These are phyloP conservation scores for Drosophila baimaii DNA, from an alignment of 1,140 invertebrate genomes.

Conservation along the genomic window DNA sequence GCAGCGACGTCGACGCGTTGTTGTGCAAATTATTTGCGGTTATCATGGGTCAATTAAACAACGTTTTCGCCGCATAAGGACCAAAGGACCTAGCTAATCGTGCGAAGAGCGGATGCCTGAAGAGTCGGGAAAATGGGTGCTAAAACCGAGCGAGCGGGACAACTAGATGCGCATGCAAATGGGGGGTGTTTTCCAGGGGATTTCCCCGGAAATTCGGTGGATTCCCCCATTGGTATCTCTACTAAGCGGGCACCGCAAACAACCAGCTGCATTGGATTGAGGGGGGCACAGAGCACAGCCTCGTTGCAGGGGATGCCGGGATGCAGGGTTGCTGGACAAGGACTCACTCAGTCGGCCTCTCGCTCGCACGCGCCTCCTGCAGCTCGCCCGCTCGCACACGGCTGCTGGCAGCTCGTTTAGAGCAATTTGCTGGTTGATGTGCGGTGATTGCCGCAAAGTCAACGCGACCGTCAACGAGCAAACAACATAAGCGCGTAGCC, in stretches of 20 bases:
- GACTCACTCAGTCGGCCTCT: slow-evolving; percentile 13
- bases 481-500: slow-evolving; percentile 73
- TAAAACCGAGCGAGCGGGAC: slow-evolving; percentile 57
- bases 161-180: slow-evolving; percentile 75
- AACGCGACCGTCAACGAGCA: slow-evolving; percentile 84
- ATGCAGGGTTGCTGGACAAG: slow-evolving; percentile 24
- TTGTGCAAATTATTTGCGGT: slow-evolving; percentile 69
- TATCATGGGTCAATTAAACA: slow-evolving; percentile 64
- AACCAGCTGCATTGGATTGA: slow-evolving; percentile 32
- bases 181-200: slow-evolving; percentile 64
- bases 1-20: slow-evolving; percentile 28
- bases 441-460: slow-evolving; percentile 83
- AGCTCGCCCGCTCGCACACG: slow-evolving; percentile 37
- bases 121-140: slow-evolving; percentile 17
- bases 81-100: slow-evolving; percentile 33
- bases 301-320: not conserved
- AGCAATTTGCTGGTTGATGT: slow-evolving; percentile 83
- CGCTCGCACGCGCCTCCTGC: slow-evolving; percentile 17
- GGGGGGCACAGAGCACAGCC: not conserved
- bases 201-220: slow-evolving; percentile 28
- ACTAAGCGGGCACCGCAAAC: slow-evolving; percentile 44
- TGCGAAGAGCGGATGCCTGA: slow-evolving; percentile 36
- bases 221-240: slow-evolving; percentile 27
- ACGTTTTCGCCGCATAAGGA: slow-evolving; percentile 27
- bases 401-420: slow-evolving; percentile 64